Conservation (phyloP, 2,797 vertebrate species). For the Anniella stebbinsi region DNA sequence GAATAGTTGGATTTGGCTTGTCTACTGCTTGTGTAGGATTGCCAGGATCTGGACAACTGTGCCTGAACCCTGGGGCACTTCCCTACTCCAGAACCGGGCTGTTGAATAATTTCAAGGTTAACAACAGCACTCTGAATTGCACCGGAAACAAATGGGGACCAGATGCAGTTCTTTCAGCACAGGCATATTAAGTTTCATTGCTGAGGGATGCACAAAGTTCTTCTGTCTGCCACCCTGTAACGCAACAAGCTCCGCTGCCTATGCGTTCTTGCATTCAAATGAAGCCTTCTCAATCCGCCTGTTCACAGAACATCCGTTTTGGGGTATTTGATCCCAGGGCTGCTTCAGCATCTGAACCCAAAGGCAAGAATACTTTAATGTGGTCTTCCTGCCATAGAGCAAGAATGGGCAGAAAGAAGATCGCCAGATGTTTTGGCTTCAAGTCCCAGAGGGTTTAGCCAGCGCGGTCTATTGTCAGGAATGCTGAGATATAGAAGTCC, state of each 20-base stretch:
- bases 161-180: too few relatives aligned
- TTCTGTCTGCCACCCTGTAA: not conserved
- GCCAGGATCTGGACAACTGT: not conserved
- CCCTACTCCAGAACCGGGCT: not conserved
- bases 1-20: not conserved
- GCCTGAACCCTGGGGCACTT: not conserved
- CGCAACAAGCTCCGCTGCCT: not conserved
- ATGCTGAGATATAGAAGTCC: too few relatives aligned
- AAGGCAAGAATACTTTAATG: not conserved
- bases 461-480: too few relatives aligned
- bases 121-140: not conserved
- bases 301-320: not conserved
- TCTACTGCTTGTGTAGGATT: not conserved
- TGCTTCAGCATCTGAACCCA: too few relatives aligned
- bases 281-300: not conserved
- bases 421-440: too few relatives aligned
- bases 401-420: too few relatives aligned
- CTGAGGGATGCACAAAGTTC: not conserved
- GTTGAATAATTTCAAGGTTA: not conserved
- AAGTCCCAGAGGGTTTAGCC: too few relatives aligned
- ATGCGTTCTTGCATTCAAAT: not conserved
- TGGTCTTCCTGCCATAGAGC: not conserved
- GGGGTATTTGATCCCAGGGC: too few relatives aligned
- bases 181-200: not conserved
- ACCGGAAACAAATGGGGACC: not conserved